Percentiles rank a stretch among this genome's conserved stretches.
These are phyloP conservation scores for Hippocampus kuda DNA, from an alignment of 2,797 vertebrate species.

Conservation along the genomic window DNA sequence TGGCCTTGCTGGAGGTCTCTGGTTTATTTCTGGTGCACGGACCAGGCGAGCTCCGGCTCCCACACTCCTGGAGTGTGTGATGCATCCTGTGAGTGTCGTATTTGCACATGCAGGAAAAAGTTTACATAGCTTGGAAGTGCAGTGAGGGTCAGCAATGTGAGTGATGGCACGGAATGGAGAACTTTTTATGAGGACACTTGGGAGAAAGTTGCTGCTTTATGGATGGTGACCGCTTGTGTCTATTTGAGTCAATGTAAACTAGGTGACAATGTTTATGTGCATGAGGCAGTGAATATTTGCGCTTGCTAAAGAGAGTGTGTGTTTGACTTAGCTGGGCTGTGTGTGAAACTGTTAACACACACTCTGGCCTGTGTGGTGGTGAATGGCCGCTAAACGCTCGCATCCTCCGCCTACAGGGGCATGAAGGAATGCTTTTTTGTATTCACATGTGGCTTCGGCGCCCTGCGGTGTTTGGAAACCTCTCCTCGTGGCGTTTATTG, in stretches of 20 bases:
- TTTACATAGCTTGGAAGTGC: slow-evolving; percentile 6
- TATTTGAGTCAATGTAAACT: slow-evolving; percentile 23
- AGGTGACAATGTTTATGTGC: slow-evolving; percentile 31
- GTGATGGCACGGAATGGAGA: slow-evolving; percentile 8
- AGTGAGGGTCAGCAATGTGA: slow-evolving; percentile 26
- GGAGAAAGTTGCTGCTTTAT: not conserved
- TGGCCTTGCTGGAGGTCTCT: slow-evolving; percentile 1
- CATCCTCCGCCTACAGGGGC: slow-evolving; percentile 24
- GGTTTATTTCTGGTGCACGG: not conserved
- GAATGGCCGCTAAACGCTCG: slow-evolving; percentile 33
- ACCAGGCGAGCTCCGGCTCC: slow-evolving; percentile 12
- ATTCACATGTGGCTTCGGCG: slow-evolving; percentile 35
- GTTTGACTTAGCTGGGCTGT: slow-evolving; percentile 39
- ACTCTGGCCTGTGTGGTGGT: slow-evolving; percentile 21
- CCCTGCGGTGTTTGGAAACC: slow-evolving; percentile 22
- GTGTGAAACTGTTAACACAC: not conserved
- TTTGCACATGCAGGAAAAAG: slow-evolving; percentile 15
- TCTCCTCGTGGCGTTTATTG: slow-evolving; percentile 17
- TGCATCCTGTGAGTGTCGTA: slow-evolving; percentile 38
- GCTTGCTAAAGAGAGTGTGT: slow-evolving; percentile 34
- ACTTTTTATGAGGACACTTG: slow-evolving; percentile 11
- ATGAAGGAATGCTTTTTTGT: slow-evolving; percentile 37
- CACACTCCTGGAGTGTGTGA: slow-evolving; percentile 18
- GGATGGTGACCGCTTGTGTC: not conserved
- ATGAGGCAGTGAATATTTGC: slow-evolving; percentile 36